phyloP scores from a whole-genome alignment of 2,797 vertebrate species.

The Rhyacichthys aspro region DNA sequence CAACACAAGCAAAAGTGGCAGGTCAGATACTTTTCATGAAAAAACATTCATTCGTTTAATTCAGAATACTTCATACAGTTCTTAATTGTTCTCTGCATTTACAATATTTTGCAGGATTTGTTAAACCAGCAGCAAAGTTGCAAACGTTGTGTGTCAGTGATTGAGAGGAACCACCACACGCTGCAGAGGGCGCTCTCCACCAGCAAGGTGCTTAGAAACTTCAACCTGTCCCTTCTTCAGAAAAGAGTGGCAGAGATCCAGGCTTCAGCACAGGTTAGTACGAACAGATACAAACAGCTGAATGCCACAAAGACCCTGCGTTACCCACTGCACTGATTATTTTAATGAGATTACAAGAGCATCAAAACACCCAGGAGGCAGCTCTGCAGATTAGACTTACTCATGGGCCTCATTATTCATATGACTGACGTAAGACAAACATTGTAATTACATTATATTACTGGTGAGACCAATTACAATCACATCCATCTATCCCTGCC shows the following conservation, averaged over 20 bases:
- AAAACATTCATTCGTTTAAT: background rate
- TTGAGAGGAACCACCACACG: slow-evolving; percentile 90
- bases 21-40: slow-evolving; percentile 54
- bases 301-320: slow-evolving; percentile 17
- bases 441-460: slow-evolving; percentile 49
- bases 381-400: slow-evolving; percentile 32
- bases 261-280: slow-evolving; percentile 87
- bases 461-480: slow-evolving; percentile 35
- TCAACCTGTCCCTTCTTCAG: slow-evolving; percentile 86
- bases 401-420: slow-evolving; percentile 39
- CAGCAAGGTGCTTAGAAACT: slow-evolving; percentile 85
- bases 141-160: slow-evolving; percentile 87
- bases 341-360: slow-evolving; percentile 54
- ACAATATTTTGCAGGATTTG: slow-evolving; percentile 82
- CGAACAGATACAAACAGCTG: slow-evolving; percentile 2
- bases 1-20: slow-evolving; percentile 72
- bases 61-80: no score
- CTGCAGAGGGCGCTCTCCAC: slow-evolving; percentile 83
- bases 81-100: background rate
- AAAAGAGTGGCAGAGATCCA: slow-evolving; percentile 89
- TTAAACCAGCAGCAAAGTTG: slow-evolving; percentile 91
- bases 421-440: slow-evolving; percentile 48
- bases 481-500: slow-evolving; percentile 22
- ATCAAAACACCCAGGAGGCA: slow-evolving; percentile 45
- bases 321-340: slow-evolving; percentile 30